Percentiles rank a stretch among this genome's conserved stretches.
These are phyloP conservation scores for Ctena decussata DNA, from an alignment of 2,888 invertebrate species.

Conservation along the genomic window DNA sequence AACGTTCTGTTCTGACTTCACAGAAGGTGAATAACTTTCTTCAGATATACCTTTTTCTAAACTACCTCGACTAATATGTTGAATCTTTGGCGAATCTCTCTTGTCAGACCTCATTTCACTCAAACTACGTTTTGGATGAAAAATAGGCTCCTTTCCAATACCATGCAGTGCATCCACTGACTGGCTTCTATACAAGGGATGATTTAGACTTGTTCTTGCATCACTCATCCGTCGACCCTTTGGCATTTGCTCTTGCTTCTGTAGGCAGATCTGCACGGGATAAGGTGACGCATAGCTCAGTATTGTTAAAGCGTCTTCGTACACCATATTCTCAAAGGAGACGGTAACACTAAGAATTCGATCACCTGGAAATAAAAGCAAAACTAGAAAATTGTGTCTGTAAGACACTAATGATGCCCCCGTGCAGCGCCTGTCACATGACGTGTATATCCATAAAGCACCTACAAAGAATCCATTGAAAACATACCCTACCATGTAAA, in stretches of 20 bases:
- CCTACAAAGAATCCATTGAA: no score
- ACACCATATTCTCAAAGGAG: constrained; percentile 95
- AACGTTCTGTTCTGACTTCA: neutral
- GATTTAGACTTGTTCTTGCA: constrained; percentile 89
- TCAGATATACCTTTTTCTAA: constrained; percentile 49
- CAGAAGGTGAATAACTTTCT: constrained; percentile 14
- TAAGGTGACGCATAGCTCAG: constrained; percentile 97
- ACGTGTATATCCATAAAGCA: no score
- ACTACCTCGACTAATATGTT: constrained; percentile 10
- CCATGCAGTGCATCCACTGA: constrained; percentile 93
- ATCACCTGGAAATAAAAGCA: constrained; percentile 90
- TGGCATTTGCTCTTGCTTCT: constrained; percentile 88
- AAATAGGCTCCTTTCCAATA: constrained; percentile 86
- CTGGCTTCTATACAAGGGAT: constrained; percentile 93
- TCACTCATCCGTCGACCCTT: constrained; percentile 76
- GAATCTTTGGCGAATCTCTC: constrained; percentile 29
- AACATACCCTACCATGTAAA: no score
- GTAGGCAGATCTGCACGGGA: constrained; percentile 90
- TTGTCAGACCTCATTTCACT: constrained; percentile 73
- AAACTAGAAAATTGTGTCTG: no score
- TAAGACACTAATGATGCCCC: no score
- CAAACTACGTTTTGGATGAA: constrained; percentile 72
- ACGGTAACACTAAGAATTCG: constrained; percentile 95
- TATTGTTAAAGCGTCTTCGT: constrained; percentile 96
- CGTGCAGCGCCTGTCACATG: no score